Base-by-base conservation (phyloP, 2,888 invertebrate species). In the Tetramorium bicarinatum region DNA sequence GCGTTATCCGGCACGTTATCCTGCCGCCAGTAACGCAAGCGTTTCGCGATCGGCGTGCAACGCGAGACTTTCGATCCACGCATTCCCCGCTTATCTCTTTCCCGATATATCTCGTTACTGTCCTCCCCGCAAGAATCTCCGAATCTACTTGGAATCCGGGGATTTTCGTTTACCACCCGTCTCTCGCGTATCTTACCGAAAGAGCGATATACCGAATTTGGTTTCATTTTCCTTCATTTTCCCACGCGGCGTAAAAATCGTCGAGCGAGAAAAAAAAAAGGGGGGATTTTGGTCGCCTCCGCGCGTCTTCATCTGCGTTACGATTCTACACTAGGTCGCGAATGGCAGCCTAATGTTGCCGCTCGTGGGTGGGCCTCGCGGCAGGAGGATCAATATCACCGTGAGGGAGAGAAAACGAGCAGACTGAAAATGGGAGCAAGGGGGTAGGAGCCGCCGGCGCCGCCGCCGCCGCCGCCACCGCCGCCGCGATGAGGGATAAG, bases 361-460 rank as follows among this genome's bases (percentile, higher is more conserved):
- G 84, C 77, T 77, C 79, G 90, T 59, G 79, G 85, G 86, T 83
- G 85, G 91, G 87, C 74, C 81, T 89, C 88, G 64, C 47, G 90
- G 87, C 89, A 88, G 87, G 90, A 93, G 94, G 93, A 94, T 94
- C 94, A 93, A 94, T 94, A 94, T 94, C 93, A 93, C 89, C 91
- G 89, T 90, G 91, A 93, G 93, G 92, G 92, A 92, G 92, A 92
- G 88, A 59, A 80, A 80, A 80, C 72, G 71, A 92, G 90, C 89
- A 90, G 90, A 90, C 92, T 90, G 92, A 93, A 86, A 87, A 90
- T 89, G 84, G 84, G 90, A 91, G 88, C 85, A 89, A 87, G 90
- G 82, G 88, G 86, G 87, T 90, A 89, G 88, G 83, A 91, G 87
- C 72, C 77, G 82, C 25, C 49, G 69, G 13, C 66, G 74, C 74